Evolutionary conservation across 2,797 vertebrate species (phyloP).

Genomic region (Artibeus jamaicensis): DNA sequence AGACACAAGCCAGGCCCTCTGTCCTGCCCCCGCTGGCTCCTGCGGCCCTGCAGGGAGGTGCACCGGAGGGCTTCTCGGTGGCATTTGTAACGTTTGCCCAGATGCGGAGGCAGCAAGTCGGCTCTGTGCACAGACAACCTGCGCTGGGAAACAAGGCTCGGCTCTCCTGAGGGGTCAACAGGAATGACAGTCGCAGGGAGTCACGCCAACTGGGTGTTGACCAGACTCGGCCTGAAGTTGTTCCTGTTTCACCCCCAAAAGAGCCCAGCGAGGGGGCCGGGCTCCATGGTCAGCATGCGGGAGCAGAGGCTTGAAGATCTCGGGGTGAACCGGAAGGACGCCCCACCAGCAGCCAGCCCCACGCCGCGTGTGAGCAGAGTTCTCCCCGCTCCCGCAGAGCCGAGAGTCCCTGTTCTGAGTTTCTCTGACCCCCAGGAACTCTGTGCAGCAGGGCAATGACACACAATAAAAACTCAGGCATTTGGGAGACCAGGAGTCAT

Average conservation of each 20-base stretch:
- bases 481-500: neutral
- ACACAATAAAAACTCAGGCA: neutral
- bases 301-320: neutral
- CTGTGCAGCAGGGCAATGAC: accelerated
- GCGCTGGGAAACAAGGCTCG: neutral
- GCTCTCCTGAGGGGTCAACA: too few species aligned
- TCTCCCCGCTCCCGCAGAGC: too few species aligned
- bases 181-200: neutral
- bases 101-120: neutral
- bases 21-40: neutral
- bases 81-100: neutral
- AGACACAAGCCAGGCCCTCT: neutral
- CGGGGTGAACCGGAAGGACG: neutral
- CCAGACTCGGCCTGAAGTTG: neutral
- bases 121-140: neutral
- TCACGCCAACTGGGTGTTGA: neutral
- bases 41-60: neutral
- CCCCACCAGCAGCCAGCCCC: neutral
- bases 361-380: neutral
- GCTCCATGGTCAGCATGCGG: neutral
- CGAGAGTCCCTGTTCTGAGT: neutral
- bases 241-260: neutral
- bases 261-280: neutral
- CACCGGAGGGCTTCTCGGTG: neutral
- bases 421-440: neutral